Conservation (phyloP, 2,888 invertebrate genomes). For the Lasioglossum pauxillum region DNA sequence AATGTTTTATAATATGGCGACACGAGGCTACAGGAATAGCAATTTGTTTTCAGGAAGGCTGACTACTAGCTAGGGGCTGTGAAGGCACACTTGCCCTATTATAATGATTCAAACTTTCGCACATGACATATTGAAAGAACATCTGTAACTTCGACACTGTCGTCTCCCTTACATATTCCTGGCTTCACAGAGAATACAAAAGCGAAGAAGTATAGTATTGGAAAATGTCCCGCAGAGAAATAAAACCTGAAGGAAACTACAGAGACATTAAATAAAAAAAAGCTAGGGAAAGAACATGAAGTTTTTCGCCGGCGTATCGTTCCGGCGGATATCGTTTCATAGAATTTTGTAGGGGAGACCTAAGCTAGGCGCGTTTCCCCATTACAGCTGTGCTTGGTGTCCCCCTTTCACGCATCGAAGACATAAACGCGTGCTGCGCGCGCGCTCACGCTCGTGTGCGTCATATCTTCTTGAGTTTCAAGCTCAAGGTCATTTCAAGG, state of each 20-base stretch:
- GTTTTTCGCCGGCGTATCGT: slow-evolving; percentile 6
- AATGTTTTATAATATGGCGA: neutral
- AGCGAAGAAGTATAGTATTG: neutral
- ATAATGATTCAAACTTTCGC: neutral
- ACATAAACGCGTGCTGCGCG: neutral
- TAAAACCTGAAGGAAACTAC: neutral
- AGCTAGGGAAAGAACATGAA: neutral
- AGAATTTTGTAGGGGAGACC: slow-evolving; percentile 51
- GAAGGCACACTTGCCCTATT: neutral
- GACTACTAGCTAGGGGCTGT: neutral
- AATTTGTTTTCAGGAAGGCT: neutral
- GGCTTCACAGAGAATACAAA: neutral
- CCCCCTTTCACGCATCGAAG: slow-evolving; percentile 38
- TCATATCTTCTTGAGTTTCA: slow-evolving; percentile 12
- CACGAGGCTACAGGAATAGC: neutral
- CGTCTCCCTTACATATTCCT: neutral
- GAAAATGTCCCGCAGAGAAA: neutral
- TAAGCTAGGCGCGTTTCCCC: slow-evolving; percentile 59
- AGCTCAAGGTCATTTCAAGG: slow-evolving; percentile 16
- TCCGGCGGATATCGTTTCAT: slow-evolving; percentile 65
- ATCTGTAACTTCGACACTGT: neutral
- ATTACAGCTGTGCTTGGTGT: slow-evolving; percentile 53
- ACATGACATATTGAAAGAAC: neutral
- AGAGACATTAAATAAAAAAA: neutral
- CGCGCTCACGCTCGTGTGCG: neutral